Evolutionary conservation across 2,113 vertebrate species (phyloP).

Genomic region (Candoia aspera): DNA sequence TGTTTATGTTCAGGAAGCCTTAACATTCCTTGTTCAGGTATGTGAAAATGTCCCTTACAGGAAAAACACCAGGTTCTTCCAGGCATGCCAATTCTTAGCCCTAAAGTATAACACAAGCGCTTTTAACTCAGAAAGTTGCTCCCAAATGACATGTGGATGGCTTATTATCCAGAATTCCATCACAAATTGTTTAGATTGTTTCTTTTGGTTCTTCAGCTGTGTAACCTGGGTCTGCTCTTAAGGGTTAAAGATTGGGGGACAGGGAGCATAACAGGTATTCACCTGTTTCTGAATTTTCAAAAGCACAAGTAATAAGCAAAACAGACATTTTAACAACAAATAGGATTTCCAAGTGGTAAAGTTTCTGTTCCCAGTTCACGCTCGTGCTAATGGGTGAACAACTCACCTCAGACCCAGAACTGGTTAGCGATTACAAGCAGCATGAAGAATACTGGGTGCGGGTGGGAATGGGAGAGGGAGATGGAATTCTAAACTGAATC

Average conservation of each 20-base stretch:
- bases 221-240: neutral
- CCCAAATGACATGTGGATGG: neutral
- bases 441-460: neutral
- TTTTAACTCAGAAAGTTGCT: neutral
- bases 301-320: neutral
- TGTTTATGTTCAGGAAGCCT: slow-evolving; percentile 37
- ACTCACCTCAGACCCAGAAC: neutral
- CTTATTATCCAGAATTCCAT: neutral
- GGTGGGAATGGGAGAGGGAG: neutral
- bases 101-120: neutral
- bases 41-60: neutral
- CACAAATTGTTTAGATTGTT: neutral
- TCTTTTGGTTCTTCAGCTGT: neutral
- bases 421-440: neutral
- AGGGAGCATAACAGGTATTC: neutral
- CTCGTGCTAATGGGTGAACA: neutral
- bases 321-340: neutral
- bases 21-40: neutral
- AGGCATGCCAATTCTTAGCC: neutral
- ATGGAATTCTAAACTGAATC: neutral
- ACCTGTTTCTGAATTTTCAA: neutral
- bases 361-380: neutral
- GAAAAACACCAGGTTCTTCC: neutral
- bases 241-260: neutral
- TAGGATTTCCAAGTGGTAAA: neutral